Conservation (phyloP, 2,888 invertebrate genomes). For the Nemurella pictetii region DNA sequence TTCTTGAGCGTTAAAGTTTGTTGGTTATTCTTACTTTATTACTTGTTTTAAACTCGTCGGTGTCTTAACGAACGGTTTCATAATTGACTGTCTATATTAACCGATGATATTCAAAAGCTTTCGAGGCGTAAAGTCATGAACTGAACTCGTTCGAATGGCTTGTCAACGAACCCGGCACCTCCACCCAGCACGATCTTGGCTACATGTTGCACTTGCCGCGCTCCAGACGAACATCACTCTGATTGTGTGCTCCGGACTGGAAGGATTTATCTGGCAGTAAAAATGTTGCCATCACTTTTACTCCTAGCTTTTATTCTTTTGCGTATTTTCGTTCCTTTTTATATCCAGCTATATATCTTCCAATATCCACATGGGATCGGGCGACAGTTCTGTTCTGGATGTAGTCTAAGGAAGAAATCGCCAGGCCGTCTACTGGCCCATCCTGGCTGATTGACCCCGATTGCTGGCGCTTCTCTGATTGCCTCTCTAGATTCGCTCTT, state of each 20-base stretch:
- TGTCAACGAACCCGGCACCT: neutral
- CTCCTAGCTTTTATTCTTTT: conserved; percentile 31
- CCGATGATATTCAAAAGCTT: neutral
- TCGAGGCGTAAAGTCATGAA: neutral
- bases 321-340: conserved; percentile 18
- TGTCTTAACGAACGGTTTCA: neutral
- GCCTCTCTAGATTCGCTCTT: neutral
- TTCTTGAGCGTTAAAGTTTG: too few relatives aligned
- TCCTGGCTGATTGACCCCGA: neutral
- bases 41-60: neutral
- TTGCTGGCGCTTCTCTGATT: neutral
- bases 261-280: conserved; percentile 35
- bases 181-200: neutral
- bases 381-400: neutral
- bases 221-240: neutral
- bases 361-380: conserved; percentile 12
- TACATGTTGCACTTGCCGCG: neutral
- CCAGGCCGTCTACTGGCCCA: neutral
- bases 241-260: neutral
- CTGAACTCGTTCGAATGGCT: neutral
- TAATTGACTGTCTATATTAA: neutral
- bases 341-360: conserved; percentile 2
- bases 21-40: too few relatives aligned
- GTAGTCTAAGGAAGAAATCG: neutral
- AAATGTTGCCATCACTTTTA: conserved; percentile 31